phyloP scores from a whole-genome alignment of 2,888 invertebrate species.

The Hyles lineata region DNA sequence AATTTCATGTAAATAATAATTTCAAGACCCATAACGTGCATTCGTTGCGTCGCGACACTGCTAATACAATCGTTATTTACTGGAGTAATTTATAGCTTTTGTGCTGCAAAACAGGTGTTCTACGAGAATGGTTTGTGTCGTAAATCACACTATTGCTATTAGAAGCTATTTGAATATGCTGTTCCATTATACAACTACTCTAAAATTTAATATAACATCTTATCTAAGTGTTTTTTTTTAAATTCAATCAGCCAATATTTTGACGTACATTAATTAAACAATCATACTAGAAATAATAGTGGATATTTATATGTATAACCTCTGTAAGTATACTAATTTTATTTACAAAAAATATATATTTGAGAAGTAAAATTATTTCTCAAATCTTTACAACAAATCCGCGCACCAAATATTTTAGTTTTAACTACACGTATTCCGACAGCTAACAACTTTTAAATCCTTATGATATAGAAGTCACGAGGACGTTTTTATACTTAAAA shows the following conservation, averaged over 20 bases:
- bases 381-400: not conserved
- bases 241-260: no score
- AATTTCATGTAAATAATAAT: conserved; percentile 43
- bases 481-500: conserved; percentile 62
- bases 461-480: conserved; percentile 39
- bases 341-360: no score
- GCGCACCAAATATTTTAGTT: not conserved
- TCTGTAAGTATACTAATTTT: no score
- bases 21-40: conserved; percentile 31
- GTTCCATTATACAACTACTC: no score
- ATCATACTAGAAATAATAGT: no score
- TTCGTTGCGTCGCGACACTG: not conserved
- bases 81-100: conserved; percentile 53
- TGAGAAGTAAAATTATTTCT: not conserved
- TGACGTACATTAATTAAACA: no score
- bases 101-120: conserved; percentile 43
- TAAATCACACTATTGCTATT: conserved; percentile 10
- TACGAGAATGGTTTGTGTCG: not conserved
- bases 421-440: not conserved
- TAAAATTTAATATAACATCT: no score
- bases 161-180: not conserved
- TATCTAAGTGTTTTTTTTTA: no score
- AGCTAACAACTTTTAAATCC: not conserved
- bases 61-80: conserved; percentile 36
- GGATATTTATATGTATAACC: no score